These are phyloP conservation scores for Etheostoma nigrum DNA, from an alignment of 2,797 vertebrate species.

Conservation along the genomic window DNA sequence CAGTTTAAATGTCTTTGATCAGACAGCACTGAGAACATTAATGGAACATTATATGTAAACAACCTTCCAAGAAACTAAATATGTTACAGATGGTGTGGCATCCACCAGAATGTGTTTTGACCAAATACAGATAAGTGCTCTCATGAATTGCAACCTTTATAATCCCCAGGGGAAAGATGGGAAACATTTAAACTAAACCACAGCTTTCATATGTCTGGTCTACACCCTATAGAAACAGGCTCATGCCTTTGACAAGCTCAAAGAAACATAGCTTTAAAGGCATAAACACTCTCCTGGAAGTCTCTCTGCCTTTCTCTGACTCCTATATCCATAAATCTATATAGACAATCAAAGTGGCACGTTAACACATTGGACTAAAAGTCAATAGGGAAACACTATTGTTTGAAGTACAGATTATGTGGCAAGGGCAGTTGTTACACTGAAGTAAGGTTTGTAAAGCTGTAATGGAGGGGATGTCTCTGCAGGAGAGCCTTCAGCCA, in stretches of 20 bases:
- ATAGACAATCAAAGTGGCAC: conserved; percentile 38
- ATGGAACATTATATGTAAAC: conserved; percentile 9
- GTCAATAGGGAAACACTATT: conserved; percentile 43
- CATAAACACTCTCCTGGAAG: conserved; percentile 29
- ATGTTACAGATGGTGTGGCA: conserved; percentile 2
- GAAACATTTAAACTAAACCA: conserved; percentile 17
- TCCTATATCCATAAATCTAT: conserved; percentile 46
- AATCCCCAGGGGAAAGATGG: background rate
- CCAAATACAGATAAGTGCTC: conserved; percentile 11
- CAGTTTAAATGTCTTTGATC: conserved; percentile 11
- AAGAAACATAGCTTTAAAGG: conserved; percentile 30
- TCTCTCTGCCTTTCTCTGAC: conserved; percentile 21
- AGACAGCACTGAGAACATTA: conserved; percentile 4
- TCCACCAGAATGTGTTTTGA: conserved; percentile 23
- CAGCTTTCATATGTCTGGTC: conserved; percentile 17
- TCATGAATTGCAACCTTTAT: conserved; percentile 11
- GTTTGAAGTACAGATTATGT: conserved; percentile 71
- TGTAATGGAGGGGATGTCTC: conserved; percentile 70
- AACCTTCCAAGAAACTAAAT: conserved; percentile 12
- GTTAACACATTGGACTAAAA: conserved; percentile 37
- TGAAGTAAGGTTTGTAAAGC: conserved; percentile 70
- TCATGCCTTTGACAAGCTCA: conserved; percentile 32
- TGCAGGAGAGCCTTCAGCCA: conserved; percentile 72
- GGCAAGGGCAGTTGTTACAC: conserved; percentile 66
- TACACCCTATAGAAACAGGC: conserved; percentile 26